Conservation (phyloP, 2,797 vertebrate species). For the Benthosema pterotum region DNA sequence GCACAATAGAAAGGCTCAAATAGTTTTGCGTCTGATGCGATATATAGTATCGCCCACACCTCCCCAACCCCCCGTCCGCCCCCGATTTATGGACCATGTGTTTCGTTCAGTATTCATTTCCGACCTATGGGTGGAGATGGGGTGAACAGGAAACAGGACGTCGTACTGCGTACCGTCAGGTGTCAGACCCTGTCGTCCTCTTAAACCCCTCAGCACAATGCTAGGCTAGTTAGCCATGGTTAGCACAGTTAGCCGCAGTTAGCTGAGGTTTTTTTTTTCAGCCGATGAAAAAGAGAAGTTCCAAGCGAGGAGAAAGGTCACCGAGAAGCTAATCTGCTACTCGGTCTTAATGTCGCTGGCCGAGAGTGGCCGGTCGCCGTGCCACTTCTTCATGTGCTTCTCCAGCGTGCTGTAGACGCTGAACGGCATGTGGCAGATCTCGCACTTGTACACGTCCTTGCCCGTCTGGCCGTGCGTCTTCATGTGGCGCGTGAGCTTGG, state of each 20-base stretch:
- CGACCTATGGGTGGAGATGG: no score
- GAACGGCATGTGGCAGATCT: slow-evolving; percentile 99
- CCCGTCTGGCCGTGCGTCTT: slow-evolving; percentile 99
- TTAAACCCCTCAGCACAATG: slow-evolving; percentile 61
- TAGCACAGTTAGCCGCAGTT: no score
- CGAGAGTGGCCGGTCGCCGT: slow-evolving; percentile 93
- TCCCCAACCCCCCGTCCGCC: no score
- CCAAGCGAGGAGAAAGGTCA: slow-evolving; percentile 54
- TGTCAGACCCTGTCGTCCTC: slow-evolving; percentile 74
- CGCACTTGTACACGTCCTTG: slow-evolving; percentile 99
- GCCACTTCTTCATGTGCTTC: slow-evolving; percentile 99
- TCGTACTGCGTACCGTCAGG: slow-evolving; percentile 82
- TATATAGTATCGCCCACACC: slow-evolving; percentile 84
- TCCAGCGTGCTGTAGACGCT: slow-evolving; percentile 99
- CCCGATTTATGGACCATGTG: slow-evolving; percentile 94
- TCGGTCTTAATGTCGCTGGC: slow-evolving; percentile 99
- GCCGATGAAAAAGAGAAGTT: slow-evolving; percentile 56
- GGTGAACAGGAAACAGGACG: slow-evolving; percentile 78
- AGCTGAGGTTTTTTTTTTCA: no score
- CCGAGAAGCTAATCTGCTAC: no score
- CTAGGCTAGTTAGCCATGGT: slow-evolving; percentile 63
- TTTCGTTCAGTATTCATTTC: slow-evolving; percentile 79
- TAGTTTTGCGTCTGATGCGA: slow-evolving; percentile 93
- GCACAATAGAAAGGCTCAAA: slow-evolving; percentile 99
- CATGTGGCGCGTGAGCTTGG: slow-evolving; percentile 99